Conservation (phyloP, 1,140 invertebrate genomes). For the Pectinophora gossypiella region DNA sequence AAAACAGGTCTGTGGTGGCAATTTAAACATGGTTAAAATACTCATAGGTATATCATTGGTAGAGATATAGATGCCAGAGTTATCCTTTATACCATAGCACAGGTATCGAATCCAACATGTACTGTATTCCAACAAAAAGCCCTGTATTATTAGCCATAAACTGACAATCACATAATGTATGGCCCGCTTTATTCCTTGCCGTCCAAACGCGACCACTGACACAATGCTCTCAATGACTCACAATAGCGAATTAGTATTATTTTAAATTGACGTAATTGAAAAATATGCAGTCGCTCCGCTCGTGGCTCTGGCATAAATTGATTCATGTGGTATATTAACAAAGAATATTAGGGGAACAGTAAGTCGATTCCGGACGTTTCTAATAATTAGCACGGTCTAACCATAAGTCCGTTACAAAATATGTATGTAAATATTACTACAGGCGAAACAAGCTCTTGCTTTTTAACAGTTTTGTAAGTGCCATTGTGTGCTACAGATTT, state of each 20-base stretch:
- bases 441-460: too few relatives aligned
- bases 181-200: neutral
- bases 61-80: too few relatives aligned
- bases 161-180: neutral
- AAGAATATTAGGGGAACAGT: conserved; percentile 15
- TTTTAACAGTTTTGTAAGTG: too few relatives aligned
- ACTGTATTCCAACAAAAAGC: too few relatives aligned
- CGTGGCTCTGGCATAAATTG: conserved; percentile 64
- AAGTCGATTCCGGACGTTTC: neutral
- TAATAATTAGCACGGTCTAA: neutral
- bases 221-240: conserved; percentile 58
- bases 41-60: too few relatives aligned
- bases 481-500: too few relatives aligned
- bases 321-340: conserved; percentile 64
- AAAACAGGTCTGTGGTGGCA: too few relatives aligned
- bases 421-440: too few relatives aligned
- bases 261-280: conserved; percentile 75
- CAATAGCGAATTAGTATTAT: conserved; percentile 73
- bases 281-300: conserved; percentile 69
- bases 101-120: too few relatives aligned
- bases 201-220: conserved; percentile 24
- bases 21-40: too few relatives aligned
- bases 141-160: too few relatives aligned
- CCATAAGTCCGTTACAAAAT: neutral
- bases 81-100: too few relatives aligned